Conservation (phyloP, 1,140 invertebrate species). For the Argopecten irradians region DNA sequence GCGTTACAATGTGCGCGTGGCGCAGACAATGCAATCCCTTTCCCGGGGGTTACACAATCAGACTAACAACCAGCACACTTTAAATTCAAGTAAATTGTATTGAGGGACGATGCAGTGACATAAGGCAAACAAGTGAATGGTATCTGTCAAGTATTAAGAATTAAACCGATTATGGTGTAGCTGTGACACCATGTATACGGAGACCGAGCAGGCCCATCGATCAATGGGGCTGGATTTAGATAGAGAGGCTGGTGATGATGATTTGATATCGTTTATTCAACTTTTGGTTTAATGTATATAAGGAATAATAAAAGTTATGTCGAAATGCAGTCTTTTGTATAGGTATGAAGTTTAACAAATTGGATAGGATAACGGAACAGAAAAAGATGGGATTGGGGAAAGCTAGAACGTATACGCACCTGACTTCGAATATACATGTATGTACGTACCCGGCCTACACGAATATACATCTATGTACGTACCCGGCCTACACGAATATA, state of each 20-base stretch:
- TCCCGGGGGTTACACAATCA: neutral
- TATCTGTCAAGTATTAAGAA: neutral
- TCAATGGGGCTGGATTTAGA: neutral
- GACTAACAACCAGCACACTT: neutral
- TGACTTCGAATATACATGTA: no score
- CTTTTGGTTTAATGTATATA: no score
- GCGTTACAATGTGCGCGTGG: neutral
- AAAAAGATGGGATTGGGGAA: no score
- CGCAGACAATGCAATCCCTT: neutral
- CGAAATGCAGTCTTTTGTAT: no score
- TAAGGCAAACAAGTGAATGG: neutral
- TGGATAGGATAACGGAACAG: no score
- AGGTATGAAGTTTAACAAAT: no score
- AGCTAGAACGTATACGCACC: no score
- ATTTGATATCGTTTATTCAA: no score
- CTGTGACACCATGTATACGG: neutral
- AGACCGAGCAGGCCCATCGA: neutral
- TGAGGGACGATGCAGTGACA: neutral
- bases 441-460: no score
- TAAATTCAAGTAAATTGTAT: slow-evolving; percentile 1
- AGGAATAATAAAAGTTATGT: no score
- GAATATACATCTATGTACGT: no score
- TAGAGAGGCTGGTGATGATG: neutral
- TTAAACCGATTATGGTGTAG: neutral
- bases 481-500: no score